Conservation (phyloP, 1,140 invertebrate genomes). For the Himalopsyche phryganea region DNA sequence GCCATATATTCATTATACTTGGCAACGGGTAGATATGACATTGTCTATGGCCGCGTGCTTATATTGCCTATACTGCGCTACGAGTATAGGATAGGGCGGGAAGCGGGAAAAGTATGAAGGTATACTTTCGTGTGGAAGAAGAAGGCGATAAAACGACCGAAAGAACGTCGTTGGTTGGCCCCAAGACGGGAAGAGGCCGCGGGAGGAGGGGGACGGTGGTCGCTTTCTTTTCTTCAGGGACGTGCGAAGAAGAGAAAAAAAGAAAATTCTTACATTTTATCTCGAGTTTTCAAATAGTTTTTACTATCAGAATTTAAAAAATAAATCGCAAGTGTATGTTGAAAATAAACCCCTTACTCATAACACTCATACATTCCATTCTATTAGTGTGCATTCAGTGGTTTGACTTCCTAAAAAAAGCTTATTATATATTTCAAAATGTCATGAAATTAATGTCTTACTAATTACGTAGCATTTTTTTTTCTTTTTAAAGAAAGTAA, state of each 20-base stretch:
- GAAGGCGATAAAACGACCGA: constrained; percentile 37
- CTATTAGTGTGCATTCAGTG: too few species aligned
- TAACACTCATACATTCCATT: too few species aligned
- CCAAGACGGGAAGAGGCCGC: constrained; percentile 33
- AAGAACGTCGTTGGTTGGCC: constrained; percentile 36
- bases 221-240: constrained; percentile 29
- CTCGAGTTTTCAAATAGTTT: too few species aligned
- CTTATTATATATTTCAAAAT: too few species aligned
- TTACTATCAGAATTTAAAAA: too few species aligned
- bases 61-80: background rate
- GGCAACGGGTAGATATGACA: constrained; percentile 25
- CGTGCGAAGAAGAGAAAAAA: background rate
- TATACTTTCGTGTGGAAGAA: constrained; percentile 34
- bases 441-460: too few species aligned
- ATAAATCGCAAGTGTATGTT: too few species aligned
- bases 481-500: too few species aligned
- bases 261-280: too few species aligned
- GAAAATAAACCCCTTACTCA: too few species aligned
- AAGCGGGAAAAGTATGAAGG: constrained; percentile 18
- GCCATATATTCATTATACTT: constrained; percentile 31
- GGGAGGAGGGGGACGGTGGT: constrained; percentile 22
- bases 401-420: too few species aligned
- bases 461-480: too few species aligned
- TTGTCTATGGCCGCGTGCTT: background rate
- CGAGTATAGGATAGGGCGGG: constrained; percentile 5